phyloP scores from a whole-genome alignment of 2,888 invertebrate genomes.

The Eristalinus sepulchralis region DNA sequence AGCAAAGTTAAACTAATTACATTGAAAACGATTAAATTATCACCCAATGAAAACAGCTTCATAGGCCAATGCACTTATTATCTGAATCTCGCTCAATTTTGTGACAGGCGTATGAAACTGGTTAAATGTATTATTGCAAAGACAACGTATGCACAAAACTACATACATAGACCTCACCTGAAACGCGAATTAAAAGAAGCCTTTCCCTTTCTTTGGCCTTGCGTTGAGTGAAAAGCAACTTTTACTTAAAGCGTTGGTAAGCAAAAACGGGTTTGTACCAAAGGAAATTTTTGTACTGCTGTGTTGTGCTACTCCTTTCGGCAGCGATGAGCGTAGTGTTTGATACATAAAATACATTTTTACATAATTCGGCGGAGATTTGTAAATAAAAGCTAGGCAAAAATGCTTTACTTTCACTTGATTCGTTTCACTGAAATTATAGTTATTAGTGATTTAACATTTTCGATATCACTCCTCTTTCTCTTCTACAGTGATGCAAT shows the following conservation, averaged over 20 bases:
- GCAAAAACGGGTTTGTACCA: not conserved
- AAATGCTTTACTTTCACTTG: no score
- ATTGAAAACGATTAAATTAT: no score
- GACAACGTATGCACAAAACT: no score
- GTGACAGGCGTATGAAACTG: not conserved
- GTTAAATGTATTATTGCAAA: not conserved
- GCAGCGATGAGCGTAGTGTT: not conserved
- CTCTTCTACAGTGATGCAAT: no score
- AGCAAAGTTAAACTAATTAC: no score
- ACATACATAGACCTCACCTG: not conserved
- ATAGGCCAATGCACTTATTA: not conserved
- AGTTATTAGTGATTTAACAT: no score
- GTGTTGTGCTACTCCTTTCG: not conserved
- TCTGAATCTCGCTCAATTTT: not conserved
- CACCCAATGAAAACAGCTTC: not conserved
- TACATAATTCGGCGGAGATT: no score
- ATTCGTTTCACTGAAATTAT: no score
- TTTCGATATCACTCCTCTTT: no score
- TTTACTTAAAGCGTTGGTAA: conserved; percentile 2
- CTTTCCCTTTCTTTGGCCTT: conserved; percentile 21
- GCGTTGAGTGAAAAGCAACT: conserved; percentile 12
- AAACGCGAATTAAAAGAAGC: not conserved
- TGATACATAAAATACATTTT: not conserved
- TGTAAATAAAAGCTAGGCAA: no score
- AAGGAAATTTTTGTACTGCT: not conserved